Percentiles rank a stretch among this genome's conserved stretches.
Evolutionary conservation across 2,888 invertebrate species (phyloP).

Genomic region (Caradrina clavipalpis): DNA sequence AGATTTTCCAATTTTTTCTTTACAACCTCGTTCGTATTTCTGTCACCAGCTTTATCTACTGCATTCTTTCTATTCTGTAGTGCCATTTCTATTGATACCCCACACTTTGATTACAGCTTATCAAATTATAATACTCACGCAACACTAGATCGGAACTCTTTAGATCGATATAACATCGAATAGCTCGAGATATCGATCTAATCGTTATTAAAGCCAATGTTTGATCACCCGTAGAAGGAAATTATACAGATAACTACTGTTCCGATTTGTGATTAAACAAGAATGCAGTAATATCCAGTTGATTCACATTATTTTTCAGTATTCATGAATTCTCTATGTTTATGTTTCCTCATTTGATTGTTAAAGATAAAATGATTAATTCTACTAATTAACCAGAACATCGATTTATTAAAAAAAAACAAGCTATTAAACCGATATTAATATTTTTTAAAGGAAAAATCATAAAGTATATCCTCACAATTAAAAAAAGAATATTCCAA

Average conservation of each 20-base stretch:
- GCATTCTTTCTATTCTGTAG: slow-evolving; percentile 1
- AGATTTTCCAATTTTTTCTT: background rate
- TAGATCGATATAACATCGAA: slow-evolving; percentile 39
- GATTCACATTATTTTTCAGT: background rate
- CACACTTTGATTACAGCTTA: slow-evolving; percentile 41
- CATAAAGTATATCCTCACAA: no score
- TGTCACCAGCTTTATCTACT: background rate
- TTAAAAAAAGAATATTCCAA: no score
- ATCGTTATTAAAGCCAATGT: slow-evolving; percentile 58
- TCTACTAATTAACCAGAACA: background rate
- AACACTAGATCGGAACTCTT: slow-evolving; percentile 28
- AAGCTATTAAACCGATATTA: no score
- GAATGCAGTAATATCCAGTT: slow-evolving; percentile 24
- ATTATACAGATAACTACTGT: slow-evolving; percentile 65
- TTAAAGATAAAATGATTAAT: background rate
- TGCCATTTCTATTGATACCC: slow-evolving; percentile 29
- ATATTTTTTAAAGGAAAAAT: no score
- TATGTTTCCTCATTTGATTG: slow-evolving; percentile 9
- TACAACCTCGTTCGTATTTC: background rate
- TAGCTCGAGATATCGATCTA: slow-evolving; percentile 60
- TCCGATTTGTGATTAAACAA: slow-evolving; percentile 43
- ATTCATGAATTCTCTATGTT: background rate
- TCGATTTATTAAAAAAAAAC: background rate
- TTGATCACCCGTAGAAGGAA: slow-evolving; percentile 55
- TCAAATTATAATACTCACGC: slow-evolving; percentile 46